Evolutionary conservation across 2,888 invertebrate genomes (phyloP).

Genomic region (Brachyptera risi): DNA sequence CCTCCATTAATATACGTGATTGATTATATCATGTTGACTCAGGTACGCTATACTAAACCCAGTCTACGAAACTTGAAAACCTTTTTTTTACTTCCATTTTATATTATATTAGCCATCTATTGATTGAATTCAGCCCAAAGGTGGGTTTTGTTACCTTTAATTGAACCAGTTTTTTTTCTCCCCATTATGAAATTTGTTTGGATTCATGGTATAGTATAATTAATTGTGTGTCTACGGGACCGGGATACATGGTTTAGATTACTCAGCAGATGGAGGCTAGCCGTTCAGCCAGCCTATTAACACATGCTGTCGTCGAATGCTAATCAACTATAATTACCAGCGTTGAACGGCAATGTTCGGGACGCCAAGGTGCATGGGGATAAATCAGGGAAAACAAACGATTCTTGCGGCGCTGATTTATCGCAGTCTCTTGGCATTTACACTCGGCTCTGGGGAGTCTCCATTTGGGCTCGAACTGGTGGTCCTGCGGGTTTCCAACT

Average conservation of each 20-base stretch:
- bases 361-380: background rate
- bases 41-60: too few species aligned
- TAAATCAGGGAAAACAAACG: slow-evolving; percentile 3
- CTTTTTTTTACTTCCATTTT: too few species aligned
- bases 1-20: too few species aligned
- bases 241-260: background rate
- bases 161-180: too few species aligned
- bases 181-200: background rate
- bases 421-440: background rate
- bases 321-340: slow-evolving; percentile 3
- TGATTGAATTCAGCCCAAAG: too few species aligned
- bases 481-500: too few species aligned
- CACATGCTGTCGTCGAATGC: background rate
- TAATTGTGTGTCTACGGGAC: background rate
- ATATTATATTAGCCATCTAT: too few species aligned
- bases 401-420: background rate
- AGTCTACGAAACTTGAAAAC: too few species aligned
- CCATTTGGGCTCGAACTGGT: too few species aligned
- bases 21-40: too few species aligned
- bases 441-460: background rate
- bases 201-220: background rate
- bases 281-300: background rate
- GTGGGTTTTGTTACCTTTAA: too few species aligned
- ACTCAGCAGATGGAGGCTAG: background rate
- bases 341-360: background rate